Base-by-base conservation (phyloP, 2,888 invertebrate species). In the Habroteleia sp. region DNA sequence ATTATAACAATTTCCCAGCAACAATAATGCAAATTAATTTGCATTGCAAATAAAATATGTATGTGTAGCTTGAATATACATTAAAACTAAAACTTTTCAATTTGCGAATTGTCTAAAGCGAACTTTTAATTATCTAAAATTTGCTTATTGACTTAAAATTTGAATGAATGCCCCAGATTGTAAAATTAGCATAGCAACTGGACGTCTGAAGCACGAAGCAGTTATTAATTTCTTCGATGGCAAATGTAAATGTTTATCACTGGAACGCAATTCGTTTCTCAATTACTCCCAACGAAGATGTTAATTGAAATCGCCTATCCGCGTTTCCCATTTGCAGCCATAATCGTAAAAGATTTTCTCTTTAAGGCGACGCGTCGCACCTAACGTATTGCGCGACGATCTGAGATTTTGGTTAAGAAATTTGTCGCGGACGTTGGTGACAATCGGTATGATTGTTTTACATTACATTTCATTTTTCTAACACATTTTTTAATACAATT, bases 331-430 rank as follows among this genome's bases (percentile, higher is more conserved):
- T 44, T 41, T 46, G 16, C 46, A 39, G 46, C 31, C 23, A n/a
- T n/a, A 25, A 42, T 50, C 39, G 48, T 58, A 63, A 63, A 54
- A 63, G 71, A 62, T 27, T 39, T 71, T 63, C 71, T 56, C 71
- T 71, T 71, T 71, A 71, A 71, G 60, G 60, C 25, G 54, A 56
- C 46, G 54, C 54, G 71, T 62, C 69, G 44, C 69, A 52, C 60
- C 69, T 69, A 60, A 71, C 62, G 39, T 33, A 39, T 71, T 56
- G 17, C 48, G 13, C 39, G 66, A 48, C 58, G 66, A 58, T 56
- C 66, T n/a, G 58, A 68, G 66, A 68, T 68, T 65, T 56, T 13
- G 37, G 27, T 17, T 56, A 39, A 31, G 31, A 56, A 48, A 58
- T 29, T 46, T 16, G 10, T 56, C 41, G 56, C 23, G 41, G 48